Percentiles rank a stretch among this genome's conserved stretches.
phyloP scores from a whole-genome alignment of 2,113 vertebrate species.

The Drymodes brunneopygia region DNA sequence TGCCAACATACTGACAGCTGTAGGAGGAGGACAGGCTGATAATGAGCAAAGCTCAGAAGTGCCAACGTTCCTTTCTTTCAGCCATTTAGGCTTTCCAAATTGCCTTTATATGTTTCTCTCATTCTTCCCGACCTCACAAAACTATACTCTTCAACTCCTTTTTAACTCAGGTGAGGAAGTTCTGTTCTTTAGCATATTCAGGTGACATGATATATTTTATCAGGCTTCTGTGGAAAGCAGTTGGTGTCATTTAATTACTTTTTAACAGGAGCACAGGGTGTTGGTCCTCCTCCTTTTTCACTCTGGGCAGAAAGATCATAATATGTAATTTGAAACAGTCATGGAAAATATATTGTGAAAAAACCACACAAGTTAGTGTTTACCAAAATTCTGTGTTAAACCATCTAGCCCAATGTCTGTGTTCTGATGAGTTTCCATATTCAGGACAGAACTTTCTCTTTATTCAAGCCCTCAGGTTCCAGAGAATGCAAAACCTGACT shows the following conservation, averaged over 20 bases:
- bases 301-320: not conserved
- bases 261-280: not conserved
- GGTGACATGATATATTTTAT: not conserved
- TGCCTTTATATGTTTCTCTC: not conserved
- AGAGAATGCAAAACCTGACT: not conserved
- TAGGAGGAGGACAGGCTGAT: not conserved
- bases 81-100: not conserved
- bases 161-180: not conserved
- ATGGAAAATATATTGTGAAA: not conserved
- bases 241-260: not conserved
- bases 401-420: not conserved
- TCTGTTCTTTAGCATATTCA: not conserved
- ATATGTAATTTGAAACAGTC: not conserved
- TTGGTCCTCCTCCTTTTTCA: not conserved
- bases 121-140: not conserved
- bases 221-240: not conserved
- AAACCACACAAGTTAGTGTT: not conserved
- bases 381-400: not conserved
- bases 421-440: not conserved
- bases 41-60: not conserved
- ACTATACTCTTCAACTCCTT: not conserved
- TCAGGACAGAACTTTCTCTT: not conserved
- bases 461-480: not conserved
- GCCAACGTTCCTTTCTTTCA: not conserved
- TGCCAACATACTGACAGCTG: conserved; percentile 1